Evolutionary conservation across 2,888 invertebrate species (phyloP).

Genomic region (Anorthoa munda): DNA sequence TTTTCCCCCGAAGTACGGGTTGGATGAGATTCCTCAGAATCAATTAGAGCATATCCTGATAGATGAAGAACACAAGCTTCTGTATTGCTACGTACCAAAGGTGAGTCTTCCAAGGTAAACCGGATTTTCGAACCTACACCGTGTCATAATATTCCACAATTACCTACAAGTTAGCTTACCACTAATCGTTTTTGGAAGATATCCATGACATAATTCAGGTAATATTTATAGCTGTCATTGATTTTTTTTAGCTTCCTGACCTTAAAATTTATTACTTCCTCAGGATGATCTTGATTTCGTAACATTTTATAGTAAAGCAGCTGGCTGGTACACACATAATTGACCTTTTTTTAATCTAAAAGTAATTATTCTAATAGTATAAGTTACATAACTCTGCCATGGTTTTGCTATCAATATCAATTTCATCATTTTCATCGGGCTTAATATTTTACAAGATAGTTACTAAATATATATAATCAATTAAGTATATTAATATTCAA

Average conservation of each 20-base stretch:
- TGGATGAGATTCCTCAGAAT: constrained; percentile 88
- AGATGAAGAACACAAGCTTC: constrained; percentile 95
- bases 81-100: constrained; percentile 98
- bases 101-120: constrained; percentile 89
- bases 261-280: constrained; percentile 44
- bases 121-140: constrained; percentile 42
- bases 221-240: constrained; percentile 24
- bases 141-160: not conserved
- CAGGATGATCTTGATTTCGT: constrained; percentile 25
- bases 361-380: no score
- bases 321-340: not conserved
- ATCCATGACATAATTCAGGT: constrained; percentile 29
- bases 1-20: constrained; percentile 81
- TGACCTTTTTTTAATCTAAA: not conserved
- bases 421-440: not conserved
- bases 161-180: not conserved
- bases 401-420: not conserved
- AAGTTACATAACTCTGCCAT: not conserved
- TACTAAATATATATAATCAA: not conserved
- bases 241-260: constrained; percentile 23
- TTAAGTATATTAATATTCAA: not conserved
- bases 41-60: constrained; percentile 95
- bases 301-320: not conserved
- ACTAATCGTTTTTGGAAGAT: constrained; percentile 4
- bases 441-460: not conserved